Evolutionary conservation across 2,113 vertebrate genomes (phyloP).

Genomic region (Ancistrus triradiatus): DNA sequence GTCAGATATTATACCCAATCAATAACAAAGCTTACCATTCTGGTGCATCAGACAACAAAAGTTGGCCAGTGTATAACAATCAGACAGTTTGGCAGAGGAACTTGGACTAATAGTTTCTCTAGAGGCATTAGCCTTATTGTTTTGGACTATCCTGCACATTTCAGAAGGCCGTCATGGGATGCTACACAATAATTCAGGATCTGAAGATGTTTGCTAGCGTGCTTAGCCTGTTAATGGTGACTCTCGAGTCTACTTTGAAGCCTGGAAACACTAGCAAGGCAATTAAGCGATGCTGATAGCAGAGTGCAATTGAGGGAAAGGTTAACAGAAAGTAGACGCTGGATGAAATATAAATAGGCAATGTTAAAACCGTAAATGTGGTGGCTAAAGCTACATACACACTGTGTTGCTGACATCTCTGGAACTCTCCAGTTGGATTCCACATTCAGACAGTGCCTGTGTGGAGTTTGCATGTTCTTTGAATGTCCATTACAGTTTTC

Average conservation of each 20-base stretch:
- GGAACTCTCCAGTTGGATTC: too few relatives aligned
- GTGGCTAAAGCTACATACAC: not conserved
- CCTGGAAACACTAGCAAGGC: conserved; percentile 40
- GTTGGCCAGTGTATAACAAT: too few relatives aligned
- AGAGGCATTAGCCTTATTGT: not conserved
- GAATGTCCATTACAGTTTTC: too few relatives aligned
- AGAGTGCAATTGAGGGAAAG: conserved; percentile 25
- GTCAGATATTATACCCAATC: not conserved
- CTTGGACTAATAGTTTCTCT: too few relatives aligned
- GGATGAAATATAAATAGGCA: too few relatives aligned
- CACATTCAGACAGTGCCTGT: too few relatives aligned
- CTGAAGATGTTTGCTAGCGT: not conserved
- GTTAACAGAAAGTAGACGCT: not conserved
- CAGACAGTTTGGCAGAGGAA: too few relatives aligned
- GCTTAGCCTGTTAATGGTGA: conserved; percentile 15
- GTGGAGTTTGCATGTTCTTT: too few relatives aligned
- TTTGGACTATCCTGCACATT: not conserved
- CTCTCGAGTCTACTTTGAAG: conserved; percentile 33
- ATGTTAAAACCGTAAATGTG: too few relatives aligned
- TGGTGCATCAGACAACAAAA: too few relatives aligned
- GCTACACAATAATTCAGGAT: not conserved
- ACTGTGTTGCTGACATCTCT: too few relatives aligned
- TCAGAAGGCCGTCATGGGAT: not conserved
- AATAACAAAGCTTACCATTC: not conserved
- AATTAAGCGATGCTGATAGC: conserved; percentile 50